Conservation (phyloP, 2,113 vertebrate species). For the Heterochromis multidens region DNA sequence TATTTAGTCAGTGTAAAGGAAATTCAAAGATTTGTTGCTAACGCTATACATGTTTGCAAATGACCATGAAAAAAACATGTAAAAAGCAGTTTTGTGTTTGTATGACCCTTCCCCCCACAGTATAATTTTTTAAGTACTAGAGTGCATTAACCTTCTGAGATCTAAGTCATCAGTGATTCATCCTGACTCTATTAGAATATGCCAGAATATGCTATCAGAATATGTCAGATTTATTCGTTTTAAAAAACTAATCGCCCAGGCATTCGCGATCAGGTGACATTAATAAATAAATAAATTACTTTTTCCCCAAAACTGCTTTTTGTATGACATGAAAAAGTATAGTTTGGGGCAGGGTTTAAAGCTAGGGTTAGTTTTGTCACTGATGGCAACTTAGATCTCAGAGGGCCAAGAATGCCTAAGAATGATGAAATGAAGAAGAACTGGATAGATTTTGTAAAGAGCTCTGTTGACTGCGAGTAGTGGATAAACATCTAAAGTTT, state of each 20-base stretch:
- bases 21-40: background rate
- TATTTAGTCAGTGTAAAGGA: background rate
- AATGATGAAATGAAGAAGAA: too few relatives aligned
- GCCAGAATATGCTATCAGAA: background rate
- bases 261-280: too few relatives aligned
- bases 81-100: background rate
- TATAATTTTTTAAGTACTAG: background rate
- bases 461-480: too few relatives aligned
- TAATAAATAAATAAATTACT: too few relatives aligned
- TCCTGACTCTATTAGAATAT: background rate
- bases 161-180: background rate
- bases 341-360: background rate
- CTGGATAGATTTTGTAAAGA: too few relatives aligned
- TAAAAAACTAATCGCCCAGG: too few relatives aligned
- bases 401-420: too few relatives aligned
- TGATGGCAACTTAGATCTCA: too few relatives aligned
- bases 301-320: background rate
- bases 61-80: background rate
- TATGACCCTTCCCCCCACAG: background rate
- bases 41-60: background rate
- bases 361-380: too few relatives aligned
- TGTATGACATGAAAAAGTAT: background rate
- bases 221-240: background rate
- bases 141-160: background rate
- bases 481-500: background rate